Evolutionary conservation across 2,888 invertebrate species (phyloP).

Genomic region (Seira musarum): DNA sequence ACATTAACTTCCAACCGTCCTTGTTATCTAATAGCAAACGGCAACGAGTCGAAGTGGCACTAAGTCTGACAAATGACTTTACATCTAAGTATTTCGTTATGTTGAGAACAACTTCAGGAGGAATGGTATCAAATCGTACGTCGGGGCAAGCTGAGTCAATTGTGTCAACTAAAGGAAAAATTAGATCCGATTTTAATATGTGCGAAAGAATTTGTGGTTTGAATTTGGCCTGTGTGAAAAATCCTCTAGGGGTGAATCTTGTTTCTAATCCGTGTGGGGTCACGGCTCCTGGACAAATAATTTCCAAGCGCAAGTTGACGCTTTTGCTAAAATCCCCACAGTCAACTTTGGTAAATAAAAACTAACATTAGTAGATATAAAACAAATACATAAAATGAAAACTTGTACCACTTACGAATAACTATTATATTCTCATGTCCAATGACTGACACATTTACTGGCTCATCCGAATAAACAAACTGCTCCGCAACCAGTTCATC

Average conservation of each 20-base stretch:
- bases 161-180: not conserved
- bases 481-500: not conserved
- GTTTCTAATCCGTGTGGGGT: not conserved
- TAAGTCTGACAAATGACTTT: not conserved
- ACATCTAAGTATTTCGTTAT: constrained; percentile 16
- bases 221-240: not conserved
- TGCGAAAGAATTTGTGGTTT: no score
- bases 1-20: not conserved
- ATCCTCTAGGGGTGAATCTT: not conserved
- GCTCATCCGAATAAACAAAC: no score
- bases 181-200: not conserved
- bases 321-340: not conserved
- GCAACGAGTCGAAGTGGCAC: not conserved
- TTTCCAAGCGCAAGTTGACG: not conserved
- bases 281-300: not conserved
- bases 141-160: not conserved
- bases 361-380: not conserved
- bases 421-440: no score
- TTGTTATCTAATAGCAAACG: not conserved
- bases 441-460: no score
- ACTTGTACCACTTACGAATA: no score
- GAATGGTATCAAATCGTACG: not conserved
- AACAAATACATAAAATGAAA: no score
- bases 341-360: not conserved
- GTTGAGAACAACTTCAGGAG: not conserved